phyloP scores from a whole-genome alignment of 1,140 invertebrate genomes.

The Leptoteleia sp. region DNA sequence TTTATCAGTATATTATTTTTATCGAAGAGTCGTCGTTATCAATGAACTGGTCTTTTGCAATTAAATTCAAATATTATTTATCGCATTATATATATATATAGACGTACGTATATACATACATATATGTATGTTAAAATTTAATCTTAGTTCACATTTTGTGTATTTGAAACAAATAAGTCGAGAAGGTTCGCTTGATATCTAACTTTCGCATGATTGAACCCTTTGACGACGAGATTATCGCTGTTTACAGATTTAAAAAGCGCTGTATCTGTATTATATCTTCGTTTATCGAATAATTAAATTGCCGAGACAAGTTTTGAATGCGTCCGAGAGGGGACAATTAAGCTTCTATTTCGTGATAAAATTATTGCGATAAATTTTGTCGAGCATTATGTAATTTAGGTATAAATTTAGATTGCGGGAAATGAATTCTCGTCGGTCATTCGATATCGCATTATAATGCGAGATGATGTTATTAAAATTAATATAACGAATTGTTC shows the following conservation, averaged over 20 bases:
- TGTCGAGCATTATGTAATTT: slow-evolving; percentile 14
- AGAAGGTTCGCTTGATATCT: slow-evolving; percentile 2
- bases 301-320: slow-evolving; percentile 42
- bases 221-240: slow-evolving; percentile 17
- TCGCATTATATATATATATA: too few species aligned
- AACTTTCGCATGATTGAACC: slow-evolving; percentile 39
- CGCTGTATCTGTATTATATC: slow-evolving; percentile 7
- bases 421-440: not conserved
- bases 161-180: slow-evolving; percentile 9
- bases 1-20: slow-evolving; percentile 46
- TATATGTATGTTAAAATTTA: slow-evolving; percentile 39
- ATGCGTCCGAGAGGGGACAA: slow-evolving; percentile 33
- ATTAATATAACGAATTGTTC: too few species aligned
- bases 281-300: slow-evolving; percentile 37
- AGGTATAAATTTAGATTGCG: slow-evolving; percentile 4
- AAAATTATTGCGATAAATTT: slow-evolving; percentile 39
- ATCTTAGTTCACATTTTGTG: slow-evolving; percentile 6
- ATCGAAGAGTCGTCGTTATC: slow-evolving; percentile 26
- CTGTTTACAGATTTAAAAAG: slow-evolving; percentile 9
- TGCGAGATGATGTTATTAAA: too few species aligned
- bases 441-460: too few species aligned
- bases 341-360: slow-evolving; percentile 20
- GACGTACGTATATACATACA: too few species aligned
- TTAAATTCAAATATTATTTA: slow-evolving; percentile 32
- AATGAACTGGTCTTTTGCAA: slow-evolving; percentile 31